Base-by-base conservation (phyloP, 1,140 invertebrate species). In the Chymomyza costata region DNA sequence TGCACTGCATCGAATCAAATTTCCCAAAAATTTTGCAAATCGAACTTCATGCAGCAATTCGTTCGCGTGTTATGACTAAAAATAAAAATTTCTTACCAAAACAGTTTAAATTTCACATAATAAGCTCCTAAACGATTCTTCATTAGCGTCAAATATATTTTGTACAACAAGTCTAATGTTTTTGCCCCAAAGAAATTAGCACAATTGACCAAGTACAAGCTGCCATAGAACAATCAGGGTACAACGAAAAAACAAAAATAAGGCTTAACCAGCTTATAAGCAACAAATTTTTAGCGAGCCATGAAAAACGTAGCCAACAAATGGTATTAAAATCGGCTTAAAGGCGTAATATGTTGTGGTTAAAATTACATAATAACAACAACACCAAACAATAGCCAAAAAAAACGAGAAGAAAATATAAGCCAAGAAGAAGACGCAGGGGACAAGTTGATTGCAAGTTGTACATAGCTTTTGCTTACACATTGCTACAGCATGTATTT, bases 301-400 rank as follows among this genome's bases (percentile, higher is more conserved):
- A 34, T n/a, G n/a, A 6, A 34, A 34, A 11, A 34, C 7, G n/a
- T n/a, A 63, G 65, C 52, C 66, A 55, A 74, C 58, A 52, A 69
- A 51, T 66, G 53, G 65, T 52, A 69, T 76, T 76, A 76, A 69
- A 58, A 55, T n/a, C 50, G 46, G 65, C 62, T 76, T 70, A 76
- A 66, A 51, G 48, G 37, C 55, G 62, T 78, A 66, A 78, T 78
- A 78, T 70, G 66, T 71, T 78, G 71, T 62, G 70, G 70, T 68
- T 47, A 74, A 62, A 76, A 74, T 60, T 68, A 61, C 53, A 63
- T 52, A 58, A 63, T 52, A 63, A 47, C 54, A 47, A 59, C 45
- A 56, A 54, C 25, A 46, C 45, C 52, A 54, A 57, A 50, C 14
- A 34, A 16, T 47, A 67, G 60, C 32, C 31, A 3, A 41, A 62